phyloP scores from a whole-genome alignment of 64 coral and sea anemone species.

The Catalaphyllia jardinei region DNA sequence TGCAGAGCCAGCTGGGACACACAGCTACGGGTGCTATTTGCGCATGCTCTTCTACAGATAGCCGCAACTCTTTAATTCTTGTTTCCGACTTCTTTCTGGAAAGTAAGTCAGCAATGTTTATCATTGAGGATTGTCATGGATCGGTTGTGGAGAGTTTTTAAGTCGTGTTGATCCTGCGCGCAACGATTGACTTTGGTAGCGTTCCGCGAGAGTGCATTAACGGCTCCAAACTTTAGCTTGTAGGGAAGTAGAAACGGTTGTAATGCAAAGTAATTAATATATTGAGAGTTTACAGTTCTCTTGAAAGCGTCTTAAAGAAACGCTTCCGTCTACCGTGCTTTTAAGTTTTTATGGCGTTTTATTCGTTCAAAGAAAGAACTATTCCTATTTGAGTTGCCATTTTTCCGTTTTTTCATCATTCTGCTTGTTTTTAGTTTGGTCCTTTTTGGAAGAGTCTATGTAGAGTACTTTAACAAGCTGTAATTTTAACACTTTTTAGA shows the following conservation, averaged over 20 bases:
- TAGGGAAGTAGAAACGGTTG: not conserved
- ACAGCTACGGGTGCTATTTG: not conserved
- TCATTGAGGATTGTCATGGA: not conserved
- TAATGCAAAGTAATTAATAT: not conserved
- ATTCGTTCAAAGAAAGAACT: too few species aligned
- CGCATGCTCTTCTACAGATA: constrained; percentile 9
- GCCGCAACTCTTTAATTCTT: not conserved
- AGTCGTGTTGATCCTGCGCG: not conserved
- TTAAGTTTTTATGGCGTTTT: not conserved
- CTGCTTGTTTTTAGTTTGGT: not conserved
- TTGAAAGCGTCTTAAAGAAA: not conserved
- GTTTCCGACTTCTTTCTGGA: constrained; percentile 7
- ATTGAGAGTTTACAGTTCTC: constrained; percentile 2
- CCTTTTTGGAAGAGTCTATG: not conserved
- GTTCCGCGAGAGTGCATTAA: not conserved
- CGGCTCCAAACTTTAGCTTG: not conserved
- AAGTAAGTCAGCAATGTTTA: not conserved
- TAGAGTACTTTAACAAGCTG: too few species aligned
- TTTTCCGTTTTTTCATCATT: not conserved
- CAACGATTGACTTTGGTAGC: too few species aligned
- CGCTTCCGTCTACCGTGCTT: not conserved
- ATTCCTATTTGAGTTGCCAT: not conserved
- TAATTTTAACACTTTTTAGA: too few species aligned
- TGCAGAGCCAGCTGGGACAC: not conserved
- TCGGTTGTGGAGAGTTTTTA: not conserved